These are phyloP conservation scores for Prionace glauca DNA, from an alignment of 2,797 vertebrate species.

Conservation along the genomic window DNA sequence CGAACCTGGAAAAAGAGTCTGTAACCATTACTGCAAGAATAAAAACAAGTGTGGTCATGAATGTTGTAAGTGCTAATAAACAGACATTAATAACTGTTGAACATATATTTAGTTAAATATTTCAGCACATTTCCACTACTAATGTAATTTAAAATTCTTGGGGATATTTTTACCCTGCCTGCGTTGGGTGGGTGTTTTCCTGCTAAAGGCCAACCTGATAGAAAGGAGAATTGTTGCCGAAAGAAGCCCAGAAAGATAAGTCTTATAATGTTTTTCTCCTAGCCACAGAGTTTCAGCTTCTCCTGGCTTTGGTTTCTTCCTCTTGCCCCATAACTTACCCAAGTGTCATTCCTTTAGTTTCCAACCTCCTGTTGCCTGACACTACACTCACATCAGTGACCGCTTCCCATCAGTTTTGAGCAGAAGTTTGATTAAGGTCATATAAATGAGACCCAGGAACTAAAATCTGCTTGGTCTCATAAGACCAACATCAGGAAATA, in stretches of 20 bases:
- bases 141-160: not conserved
- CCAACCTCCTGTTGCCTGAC: not conserved
- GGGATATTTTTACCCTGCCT: not conserved
- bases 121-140: not conserved
- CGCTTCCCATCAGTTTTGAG: not conserved
- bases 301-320: not conserved
- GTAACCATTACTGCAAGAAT: constrained; percentile 90
- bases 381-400: not conserved
- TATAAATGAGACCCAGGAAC: not conserved
- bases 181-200: not conserved
- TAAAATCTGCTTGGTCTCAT: not conserved
- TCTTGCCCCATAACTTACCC: not conserved
- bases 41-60: constrained; percentile 85
- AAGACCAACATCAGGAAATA: too few species aligned
- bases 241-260: not conserved
- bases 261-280: not conserved
- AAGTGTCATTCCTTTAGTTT: not conserved
- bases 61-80: constrained; percentile 75
- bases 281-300: too few species aligned
- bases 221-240: not conserved
- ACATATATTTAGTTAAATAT: constrained; percentile 5
- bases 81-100: not conserved
- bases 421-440: not conserved
- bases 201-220: not conserved
- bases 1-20: constrained; percentile 67